Evolutionary conservation across 2,797 vertebrate species (phyloP).

Genomic region (Nyctalus aviator): DNA sequence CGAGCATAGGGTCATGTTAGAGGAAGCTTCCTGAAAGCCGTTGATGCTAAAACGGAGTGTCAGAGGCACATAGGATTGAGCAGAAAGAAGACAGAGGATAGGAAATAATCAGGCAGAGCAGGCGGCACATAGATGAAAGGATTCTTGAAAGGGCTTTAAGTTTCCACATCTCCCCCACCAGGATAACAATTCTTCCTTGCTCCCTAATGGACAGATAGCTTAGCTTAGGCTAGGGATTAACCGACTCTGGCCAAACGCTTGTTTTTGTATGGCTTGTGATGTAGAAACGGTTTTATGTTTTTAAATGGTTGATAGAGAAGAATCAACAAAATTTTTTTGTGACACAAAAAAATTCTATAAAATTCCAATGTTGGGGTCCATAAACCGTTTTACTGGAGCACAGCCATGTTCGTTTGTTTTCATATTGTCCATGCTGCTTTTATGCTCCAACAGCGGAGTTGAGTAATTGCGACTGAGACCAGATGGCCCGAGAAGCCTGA

Average conservation of each 20-base stretch:
- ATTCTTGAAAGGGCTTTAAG: not conserved
- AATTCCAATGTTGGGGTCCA: slow-evolving; percentile 39
- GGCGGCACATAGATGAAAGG: not conserved
- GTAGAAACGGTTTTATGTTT: slow-evolving; percentile 30
- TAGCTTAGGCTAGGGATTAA: not conserved
- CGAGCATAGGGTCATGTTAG: no score
- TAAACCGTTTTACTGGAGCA: not conserved
- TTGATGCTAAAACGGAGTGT: no score
- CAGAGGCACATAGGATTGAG: not conserved
- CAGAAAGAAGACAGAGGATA: not conserved
- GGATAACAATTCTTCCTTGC: not conserved
- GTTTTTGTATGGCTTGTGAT: not conserved
- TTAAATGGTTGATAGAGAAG: slow-evolving; percentile 24
- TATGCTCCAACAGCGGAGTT: not conserved
- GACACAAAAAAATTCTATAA: slow-evolving; percentile 40
- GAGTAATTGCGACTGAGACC: slow-evolving; percentile 4
- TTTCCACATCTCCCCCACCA: not conserved
- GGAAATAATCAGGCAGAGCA: not conserved
- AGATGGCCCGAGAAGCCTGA: not conserved
- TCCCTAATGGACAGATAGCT: not conserved
- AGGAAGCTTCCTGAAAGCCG: not conserved
- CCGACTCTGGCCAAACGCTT: not conserved
- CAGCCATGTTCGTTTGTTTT: not conserved
- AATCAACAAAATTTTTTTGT: slow-evolving; percentile 40
- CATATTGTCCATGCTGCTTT: not conserved